Conservation (phyloP, 2,113 vertebrate genomes). For the Anser cygnoides region DNA sequence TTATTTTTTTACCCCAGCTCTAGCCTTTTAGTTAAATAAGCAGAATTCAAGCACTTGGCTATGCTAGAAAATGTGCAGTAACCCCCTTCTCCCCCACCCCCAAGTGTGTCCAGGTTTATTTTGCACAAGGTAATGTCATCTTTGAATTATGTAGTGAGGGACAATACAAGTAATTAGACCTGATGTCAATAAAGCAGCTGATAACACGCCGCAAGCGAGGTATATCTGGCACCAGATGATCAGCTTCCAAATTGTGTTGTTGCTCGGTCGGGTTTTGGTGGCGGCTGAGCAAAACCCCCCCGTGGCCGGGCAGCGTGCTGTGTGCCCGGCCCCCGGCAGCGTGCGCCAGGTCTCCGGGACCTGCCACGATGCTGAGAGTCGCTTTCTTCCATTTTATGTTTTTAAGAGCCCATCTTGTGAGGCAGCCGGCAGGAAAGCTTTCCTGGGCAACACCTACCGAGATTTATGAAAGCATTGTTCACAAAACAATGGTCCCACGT, state of each 20-base stretch:
- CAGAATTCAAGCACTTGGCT: not conserved
- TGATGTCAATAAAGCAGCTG: not conserved
- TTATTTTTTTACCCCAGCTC: not conserved
- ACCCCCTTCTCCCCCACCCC: not conserved
- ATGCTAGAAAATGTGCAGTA: accelerated
- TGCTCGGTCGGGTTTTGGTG: not conserved
- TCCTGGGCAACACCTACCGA: not conserved
- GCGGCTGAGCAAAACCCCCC: no score
- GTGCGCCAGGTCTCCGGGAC: no score
- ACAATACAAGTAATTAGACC: not conserved
- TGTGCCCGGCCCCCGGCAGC: not conserved
- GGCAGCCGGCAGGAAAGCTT: not conserved
- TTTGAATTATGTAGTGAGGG: not conserved
- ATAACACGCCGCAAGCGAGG: not conserved
- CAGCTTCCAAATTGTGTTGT: not conserved
- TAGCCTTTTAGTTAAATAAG: not conserved
- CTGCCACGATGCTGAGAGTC: not conserved
- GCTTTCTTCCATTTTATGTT: accelerated
- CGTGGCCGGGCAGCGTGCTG: not conserved
- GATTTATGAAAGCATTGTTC: not conserved
- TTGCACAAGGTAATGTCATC: not conserved
- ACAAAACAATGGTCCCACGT: not conserved
- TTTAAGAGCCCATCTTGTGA: not conserved
- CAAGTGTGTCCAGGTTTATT: accelerated
- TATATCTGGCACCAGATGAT: accelerated